phyloP scores from a whole-genome alignment of 2,888 invertebrate species.

The Phortica magna region DNA sequence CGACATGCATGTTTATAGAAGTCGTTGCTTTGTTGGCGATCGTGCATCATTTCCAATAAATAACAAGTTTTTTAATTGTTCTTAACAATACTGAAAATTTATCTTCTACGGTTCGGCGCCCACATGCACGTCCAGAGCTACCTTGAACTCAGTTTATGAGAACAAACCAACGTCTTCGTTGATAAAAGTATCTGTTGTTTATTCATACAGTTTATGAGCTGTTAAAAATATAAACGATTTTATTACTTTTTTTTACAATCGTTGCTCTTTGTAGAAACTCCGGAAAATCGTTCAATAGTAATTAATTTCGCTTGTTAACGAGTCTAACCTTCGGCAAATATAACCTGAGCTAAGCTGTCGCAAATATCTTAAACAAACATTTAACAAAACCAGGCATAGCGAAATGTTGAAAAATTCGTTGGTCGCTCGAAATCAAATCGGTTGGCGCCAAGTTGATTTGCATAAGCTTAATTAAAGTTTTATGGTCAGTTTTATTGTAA shows the following conservation, averaged over 20 bases:
- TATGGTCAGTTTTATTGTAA: not conserved
- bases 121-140: not conserved
- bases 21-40: not conserved
- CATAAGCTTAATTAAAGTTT: not conserved
- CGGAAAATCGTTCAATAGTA: not conserved
- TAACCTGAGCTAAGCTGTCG: not conserved
- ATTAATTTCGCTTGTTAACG: not conserved
- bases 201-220: not conserved
- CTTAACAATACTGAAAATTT: no score
- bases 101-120: not conserved
- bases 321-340: not conserved
- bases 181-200: not conserved
- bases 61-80: no score
- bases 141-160: not conserved
- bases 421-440: no score
- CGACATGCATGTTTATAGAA: not conserved
- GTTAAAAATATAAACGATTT: slow-evolving; percentile 2
- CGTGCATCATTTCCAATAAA: no score
- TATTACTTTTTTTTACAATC: slow-evolving; percentile 13
- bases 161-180: not conserved
- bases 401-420: no score
- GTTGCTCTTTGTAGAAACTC: not conserved
- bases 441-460: not conserved
- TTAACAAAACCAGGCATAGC: not conserved
- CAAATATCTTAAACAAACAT: not conserved